These are phyloP conservation scores for Osmerus eperlanus DNA, from an alignment of 2,113 vertebrate genomes.

Conservation along the genomic window DNA sequence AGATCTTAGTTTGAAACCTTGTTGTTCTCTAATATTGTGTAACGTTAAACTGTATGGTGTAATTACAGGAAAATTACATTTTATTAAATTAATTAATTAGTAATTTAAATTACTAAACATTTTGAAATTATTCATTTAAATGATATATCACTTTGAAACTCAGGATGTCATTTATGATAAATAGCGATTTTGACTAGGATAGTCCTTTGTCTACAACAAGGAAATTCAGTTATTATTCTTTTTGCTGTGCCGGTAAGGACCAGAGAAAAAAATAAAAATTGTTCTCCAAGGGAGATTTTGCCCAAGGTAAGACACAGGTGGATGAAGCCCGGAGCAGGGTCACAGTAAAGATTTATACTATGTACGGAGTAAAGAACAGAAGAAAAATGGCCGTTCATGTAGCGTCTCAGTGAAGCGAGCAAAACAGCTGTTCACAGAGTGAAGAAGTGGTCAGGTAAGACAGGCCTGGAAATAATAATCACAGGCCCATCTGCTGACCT, in stretches of 20 bases:
- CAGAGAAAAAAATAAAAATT: slow-evolving; percentile 35
- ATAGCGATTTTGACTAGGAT: slow-evolving; percentile 20
- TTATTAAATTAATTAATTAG: too few species aligned
- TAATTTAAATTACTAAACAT: neutral
- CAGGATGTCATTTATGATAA: neutral
- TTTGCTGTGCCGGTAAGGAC: slow-evolving; percentile 33
- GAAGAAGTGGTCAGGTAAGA: slow-evolving; percentile 92
- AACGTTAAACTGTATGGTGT: neutral
- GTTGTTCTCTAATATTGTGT: neutral
- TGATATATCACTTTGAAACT: too few species aligned
- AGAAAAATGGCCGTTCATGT: slow-evolving; percentile 87
- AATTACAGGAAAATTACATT: neutral
- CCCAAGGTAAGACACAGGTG: slow-evolving; percentile 93
- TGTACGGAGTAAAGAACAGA: slow-evolving; percentile 87
- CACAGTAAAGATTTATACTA: slow-evolving; percentile 93
- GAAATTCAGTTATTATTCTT: slow-evolving; percentile 52
- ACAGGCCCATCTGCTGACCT: slow-evolving; percentile 97
- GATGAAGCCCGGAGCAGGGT: slow-evolving; percentile 88
- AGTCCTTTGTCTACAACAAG: slow-evolving; percentile 54
- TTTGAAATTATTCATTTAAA: too few species aligned
- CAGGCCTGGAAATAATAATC: slow-evolving; percentile 90
- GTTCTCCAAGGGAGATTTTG: slow-evolving; percentile 75
- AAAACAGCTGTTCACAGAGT: slow-evolving; percentile 95
- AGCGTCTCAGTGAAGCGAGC: slow-evolving; percentile 86
- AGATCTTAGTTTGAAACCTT: too few species aligned